Percentiles rank a stretch among this genome's conserved stretches.
phyloP scores from a whole-genome alignment of 2,797 vertebrate genomes.

The Euthynnus affinis region DNA sequence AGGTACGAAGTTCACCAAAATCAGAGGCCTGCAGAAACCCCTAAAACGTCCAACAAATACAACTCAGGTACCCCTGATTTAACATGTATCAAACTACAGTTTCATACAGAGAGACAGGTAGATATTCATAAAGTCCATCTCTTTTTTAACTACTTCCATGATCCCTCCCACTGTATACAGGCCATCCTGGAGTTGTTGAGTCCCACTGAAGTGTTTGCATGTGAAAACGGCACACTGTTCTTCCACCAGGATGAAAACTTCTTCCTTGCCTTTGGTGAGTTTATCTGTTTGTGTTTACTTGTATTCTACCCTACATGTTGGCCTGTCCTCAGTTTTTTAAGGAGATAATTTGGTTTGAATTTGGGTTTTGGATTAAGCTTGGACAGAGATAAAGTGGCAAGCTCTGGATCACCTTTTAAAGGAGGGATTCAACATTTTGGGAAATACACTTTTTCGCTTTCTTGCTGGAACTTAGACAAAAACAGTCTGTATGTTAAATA shows the following conservation, averaged over 20 bases:
- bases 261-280: slow-evolving; percentile 77
- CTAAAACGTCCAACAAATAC: slow-evolving; percentile 18
- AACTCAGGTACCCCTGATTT: slow-evolving; percentile 60
- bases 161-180: slow-evolving; percentile 43
- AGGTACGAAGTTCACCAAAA: slow-evolving; percentile 64
- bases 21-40: slow-evolving; percentile 64
- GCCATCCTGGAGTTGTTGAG: slow-evolving; percentile 53
- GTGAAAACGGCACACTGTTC: slow-evolving; percentile 74
- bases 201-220: slow-evolving; percentile 75
- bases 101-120: not conserved
- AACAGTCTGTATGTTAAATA: too few relatives aligned
- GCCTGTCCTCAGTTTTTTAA: too few relatives aligned
- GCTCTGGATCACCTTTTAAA: too few relatives aligned
- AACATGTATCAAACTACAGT: rapidly evolving
- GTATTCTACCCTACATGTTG: not conserved
- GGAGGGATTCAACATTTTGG: too few relatives aligned
- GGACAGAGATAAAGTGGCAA: too few relatives aligned
- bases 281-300: not conserved
- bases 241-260: slow-evolving; percentile 77
- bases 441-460: too few relatives aligned
- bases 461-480: too few relatives aligned
- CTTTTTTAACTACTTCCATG: not conserved
- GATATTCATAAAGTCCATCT: not conserved
- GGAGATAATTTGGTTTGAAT: too few relatives aligned
- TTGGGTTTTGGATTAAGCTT: too few relatives aligned